Evolutionary conservation across 2,113 vertebrate species (phyloP).

Genomic region (Vulpes lagopus): DNA sequence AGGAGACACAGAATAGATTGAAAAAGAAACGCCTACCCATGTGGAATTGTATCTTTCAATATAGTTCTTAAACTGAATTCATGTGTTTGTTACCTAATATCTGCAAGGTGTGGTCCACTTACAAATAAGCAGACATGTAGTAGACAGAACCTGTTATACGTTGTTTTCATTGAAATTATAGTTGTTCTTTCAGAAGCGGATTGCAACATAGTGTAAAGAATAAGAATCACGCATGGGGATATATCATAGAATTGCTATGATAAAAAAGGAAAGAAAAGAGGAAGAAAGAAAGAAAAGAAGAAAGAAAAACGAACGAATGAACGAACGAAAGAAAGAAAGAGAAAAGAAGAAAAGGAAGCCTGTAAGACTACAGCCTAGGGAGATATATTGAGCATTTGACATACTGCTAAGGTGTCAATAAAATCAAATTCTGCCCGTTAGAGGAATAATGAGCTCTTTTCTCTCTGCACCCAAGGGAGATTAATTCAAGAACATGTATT

Average conservation of each 20-base stretch:
- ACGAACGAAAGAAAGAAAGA: not conserved
- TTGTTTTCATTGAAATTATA: slow-evolving; percentile 15
- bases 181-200: slow-evolving; percentile 11
- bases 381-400: slow-evolving; percentile 19
- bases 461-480: slow-evolving; percentile 4
- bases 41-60: not conserved
- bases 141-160: not conserved
- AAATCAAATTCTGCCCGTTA: slow-evolving; percentile 59
- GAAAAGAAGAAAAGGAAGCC: not conserved
- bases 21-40: not conserved
- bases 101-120: not conserved
- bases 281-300: not conserved
- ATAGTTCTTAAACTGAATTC: not conserved
- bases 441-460: slow-evolving; percentile 64
- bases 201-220: not conserved
- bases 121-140: not conserved
- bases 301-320: not conserved
- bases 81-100: not conserved
- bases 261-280: not conserved
- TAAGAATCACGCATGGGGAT: not conserved
- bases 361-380: not conserved
- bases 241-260: not conserved
- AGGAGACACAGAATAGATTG: not conserved
- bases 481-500: slow-evolving; percentile 61
- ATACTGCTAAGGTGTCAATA: slow-evolving; percentile 43